Evolutionary conservation across 1,140 invertebrate species (phyloP).

Genomic region (Hormaphis cornu): DNA sequence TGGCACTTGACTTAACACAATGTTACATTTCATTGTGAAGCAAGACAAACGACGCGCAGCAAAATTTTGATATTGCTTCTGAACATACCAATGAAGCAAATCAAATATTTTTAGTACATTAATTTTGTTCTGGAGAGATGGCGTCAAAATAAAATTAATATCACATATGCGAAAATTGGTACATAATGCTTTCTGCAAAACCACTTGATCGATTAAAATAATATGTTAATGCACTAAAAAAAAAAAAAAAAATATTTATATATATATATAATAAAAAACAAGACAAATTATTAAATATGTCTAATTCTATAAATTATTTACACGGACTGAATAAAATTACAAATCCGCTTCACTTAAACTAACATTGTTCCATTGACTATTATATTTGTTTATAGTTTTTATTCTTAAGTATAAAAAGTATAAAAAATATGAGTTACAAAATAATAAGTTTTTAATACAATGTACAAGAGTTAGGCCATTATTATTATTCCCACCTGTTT

Average conservation of each 20-base stretch:
- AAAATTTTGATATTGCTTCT: neutral
- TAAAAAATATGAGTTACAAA: constrained; percentile 28
- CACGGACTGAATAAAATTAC: neutral
- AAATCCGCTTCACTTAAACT: constrained; percentile 11
- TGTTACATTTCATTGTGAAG: constrained; percentile 20
- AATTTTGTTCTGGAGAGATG: constrained; percentile 15
- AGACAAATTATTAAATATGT: constrained; percentile 3
- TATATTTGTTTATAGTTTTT: constrained; percentile 16
- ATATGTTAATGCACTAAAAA: constrained; percentile 27
- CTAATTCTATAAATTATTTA: constrained; percentile 21
- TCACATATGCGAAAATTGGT: constrained; percentile 22
- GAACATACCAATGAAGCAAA: neutral
- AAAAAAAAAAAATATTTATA: neutral
- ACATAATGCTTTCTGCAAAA: constrained; percentile 29
- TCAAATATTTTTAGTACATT: neutral
- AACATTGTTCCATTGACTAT: constrained; percentile 30
- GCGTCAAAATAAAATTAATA: constrained; percentile 27
- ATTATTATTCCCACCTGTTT: neutral
- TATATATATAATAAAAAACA: constrained; percentile 9
- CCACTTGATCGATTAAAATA: constrained; percentile 31
- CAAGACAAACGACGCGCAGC: constrained; percentile 12
- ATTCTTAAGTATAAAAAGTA: constrained; percentile 29
- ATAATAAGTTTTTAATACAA: constrained; percentile 24
- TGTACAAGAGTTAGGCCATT: constrained; percentile 18
- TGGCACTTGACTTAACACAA: constrained; percentile 29